Evolutionary conservation across 2,113 vertebrate species (phyloP).

Genomic region (Sander vitreus): DNA sequence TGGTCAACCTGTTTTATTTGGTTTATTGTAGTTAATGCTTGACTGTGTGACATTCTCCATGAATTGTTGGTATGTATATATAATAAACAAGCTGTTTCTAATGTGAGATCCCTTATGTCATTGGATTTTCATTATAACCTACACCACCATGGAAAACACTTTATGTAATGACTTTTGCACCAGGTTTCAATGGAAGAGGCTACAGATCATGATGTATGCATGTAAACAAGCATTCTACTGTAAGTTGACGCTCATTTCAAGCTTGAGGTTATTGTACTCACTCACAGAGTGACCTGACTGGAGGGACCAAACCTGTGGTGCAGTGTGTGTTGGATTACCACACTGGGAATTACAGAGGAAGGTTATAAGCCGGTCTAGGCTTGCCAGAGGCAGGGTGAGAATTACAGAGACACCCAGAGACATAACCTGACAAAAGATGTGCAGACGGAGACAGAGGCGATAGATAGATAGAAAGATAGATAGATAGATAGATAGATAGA

Average conservation of each 20-base stretch:
- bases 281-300: constrained; percentile 51
- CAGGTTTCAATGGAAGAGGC: neutral
- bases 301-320: constrained; percentile 48
- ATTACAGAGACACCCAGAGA: constrained; percentile 9
- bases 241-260: constrained; percentile 19
- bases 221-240: neutral
- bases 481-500: neutral
- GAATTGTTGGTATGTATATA: neutral
- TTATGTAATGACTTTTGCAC: neutral
- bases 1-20: neutral
- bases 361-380: constrained; percentile 52
- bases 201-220: neutral
- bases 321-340: constrained; percentile 57
- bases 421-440: constrained; percentile 20
- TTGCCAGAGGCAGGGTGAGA: constrained; percentile 54
- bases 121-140: neutral
- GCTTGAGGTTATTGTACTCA: constrained; percentile 18
- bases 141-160: neutral
- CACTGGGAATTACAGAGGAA: constrained; percentile 58
- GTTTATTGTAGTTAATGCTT: neutral
- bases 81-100: neutral
- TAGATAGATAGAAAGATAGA: constrained; percentile 7
- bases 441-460: neutral
- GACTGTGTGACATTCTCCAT: neutral
- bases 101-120: neutral